phyloP scores from a whole-genome alignment of 2,888 invertebrate genomes.

The Andrena minutula region DNA sequence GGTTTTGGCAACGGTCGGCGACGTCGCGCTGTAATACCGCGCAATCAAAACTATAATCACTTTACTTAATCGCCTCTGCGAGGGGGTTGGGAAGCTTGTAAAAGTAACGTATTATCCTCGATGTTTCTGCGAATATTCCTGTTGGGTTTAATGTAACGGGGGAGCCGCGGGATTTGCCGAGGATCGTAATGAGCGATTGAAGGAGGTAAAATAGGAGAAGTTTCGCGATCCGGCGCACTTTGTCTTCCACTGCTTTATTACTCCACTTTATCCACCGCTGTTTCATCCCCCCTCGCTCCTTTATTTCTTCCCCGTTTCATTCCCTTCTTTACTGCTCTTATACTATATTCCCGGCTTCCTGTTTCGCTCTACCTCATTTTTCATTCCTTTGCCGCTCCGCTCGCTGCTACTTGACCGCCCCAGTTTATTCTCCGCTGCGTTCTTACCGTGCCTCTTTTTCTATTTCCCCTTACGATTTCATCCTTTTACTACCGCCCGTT shows the following conservation, averaged over 20 bases:
- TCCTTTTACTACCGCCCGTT: neutral
- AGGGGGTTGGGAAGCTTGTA: neutral
- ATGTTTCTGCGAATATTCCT: neutral
- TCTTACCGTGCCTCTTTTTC: slow-evolving; percentile 38
- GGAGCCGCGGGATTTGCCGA: neutral
- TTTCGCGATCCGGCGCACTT: slow-evolving; percentile 27
- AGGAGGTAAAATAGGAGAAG: slow-evolving; percentile 10
- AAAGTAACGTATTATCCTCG: slow-evolving; percentile 34
- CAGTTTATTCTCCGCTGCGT: slow-evolving; percentile 49
- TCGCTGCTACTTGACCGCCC: slow-evolving; percentile 44
- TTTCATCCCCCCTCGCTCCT: slow-evolving; percentile 7
- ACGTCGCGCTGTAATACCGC: slow-evolving; percentile 18
- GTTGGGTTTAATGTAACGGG: neutral
- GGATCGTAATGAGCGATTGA: slow-evolving; percentile 24
- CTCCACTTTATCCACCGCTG: slow-evolving; percentile 42
- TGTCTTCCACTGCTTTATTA: slow-evolving; percentile 47
- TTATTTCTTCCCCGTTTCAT: slow-evolving; percentile 13
- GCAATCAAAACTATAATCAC: slow-evolving; percentile 46
- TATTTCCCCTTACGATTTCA: slow-evolving; percentile 14
- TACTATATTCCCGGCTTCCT: slow-evolving; percentile 54
- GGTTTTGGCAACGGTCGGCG: slow-evolving; percentile 50
- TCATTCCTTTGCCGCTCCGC: slow-evolving; percentile 48
- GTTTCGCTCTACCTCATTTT: slow-evolving; percentile 54
- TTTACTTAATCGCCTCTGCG: slow-evolving; percentile 33
- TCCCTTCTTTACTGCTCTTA: slow-evolving; percentile 41